These are phyloP conservation scores for Theristicus caerulescens DNA, from an alignment of 2,113 vertebrate species.

Conservation along the genomic window DNA sequence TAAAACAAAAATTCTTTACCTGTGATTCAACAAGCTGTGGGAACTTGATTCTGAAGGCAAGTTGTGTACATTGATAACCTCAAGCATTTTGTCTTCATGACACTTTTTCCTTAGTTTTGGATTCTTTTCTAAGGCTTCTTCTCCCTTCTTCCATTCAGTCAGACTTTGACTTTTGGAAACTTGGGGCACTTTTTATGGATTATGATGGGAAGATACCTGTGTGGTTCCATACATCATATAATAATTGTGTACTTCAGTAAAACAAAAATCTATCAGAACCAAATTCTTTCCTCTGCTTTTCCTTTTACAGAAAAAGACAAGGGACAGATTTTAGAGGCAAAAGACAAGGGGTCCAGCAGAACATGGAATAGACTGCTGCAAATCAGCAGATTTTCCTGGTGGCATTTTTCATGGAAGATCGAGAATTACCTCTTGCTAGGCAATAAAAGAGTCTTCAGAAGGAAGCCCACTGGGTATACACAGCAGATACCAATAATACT, in stretches of 20 bases:
- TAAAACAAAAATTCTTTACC: background rate
- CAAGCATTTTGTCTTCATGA: background rate
- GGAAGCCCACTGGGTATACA: background rate
- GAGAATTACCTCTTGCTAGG: background rate
- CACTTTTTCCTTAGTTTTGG: background rate
- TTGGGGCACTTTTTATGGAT: background rate
- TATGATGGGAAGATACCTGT: background rate
- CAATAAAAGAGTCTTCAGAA: background rate
- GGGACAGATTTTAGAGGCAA: background rate
- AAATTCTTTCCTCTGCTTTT: background rate
- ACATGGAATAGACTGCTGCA: background rate
- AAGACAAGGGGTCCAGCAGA: background rate
- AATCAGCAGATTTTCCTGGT: background rate
- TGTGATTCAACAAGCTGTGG: background rate
- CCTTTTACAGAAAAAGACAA: background rate
- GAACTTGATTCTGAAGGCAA: background rate
- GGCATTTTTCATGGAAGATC: rapidly evolving
- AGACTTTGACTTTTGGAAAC: background rate
- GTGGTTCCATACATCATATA: background rate
- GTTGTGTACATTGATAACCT: background rate
- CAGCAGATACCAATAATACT: background rate
- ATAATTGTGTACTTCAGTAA: background rate
- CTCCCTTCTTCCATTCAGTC: background rate
- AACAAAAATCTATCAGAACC: background rate
- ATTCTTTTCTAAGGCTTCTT: background rate